phyloP scores from a whole-genome alignment of 2,888 invertebrate species.

The Polydrusus tereticollis region DNA sequence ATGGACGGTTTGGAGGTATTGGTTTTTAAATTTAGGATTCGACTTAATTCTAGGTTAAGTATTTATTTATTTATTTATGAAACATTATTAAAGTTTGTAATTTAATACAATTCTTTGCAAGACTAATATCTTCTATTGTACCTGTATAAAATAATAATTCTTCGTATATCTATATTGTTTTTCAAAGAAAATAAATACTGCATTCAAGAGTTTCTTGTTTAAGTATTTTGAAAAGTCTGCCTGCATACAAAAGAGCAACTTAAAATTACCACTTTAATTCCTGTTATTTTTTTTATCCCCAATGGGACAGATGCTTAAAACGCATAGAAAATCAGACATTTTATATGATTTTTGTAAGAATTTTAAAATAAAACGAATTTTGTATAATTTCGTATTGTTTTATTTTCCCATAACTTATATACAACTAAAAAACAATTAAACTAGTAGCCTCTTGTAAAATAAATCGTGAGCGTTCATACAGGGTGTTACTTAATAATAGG shows the following conservation, averaged over 20 bases:
- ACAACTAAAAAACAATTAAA: conserved; percentile 33
- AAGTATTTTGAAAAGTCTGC: no score
- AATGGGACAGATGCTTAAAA: no score
- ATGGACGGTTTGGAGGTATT: conserved; percentile 23
- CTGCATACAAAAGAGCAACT: no score
- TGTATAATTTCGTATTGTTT: conserved; percentile 7
- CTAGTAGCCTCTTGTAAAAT: conserved; percentile 36
- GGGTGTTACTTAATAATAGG: no score
- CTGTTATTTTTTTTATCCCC: no score
- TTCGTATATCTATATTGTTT: background rate
- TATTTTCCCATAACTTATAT: conserved; percentile 38
- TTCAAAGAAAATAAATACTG: conserved; percentile 9
- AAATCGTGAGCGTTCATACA: conserved; percentile 12
- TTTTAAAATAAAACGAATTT: conserved; percentile 15
- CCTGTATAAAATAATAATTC: conserved; percentile 14
- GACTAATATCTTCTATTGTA: conserved; percentile 20
- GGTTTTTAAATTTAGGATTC: conserved; percentile 1
- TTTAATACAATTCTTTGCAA: conserved; percentile 6
- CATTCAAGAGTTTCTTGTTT: no score
- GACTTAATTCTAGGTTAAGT: background rate
- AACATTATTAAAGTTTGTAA: background rate
- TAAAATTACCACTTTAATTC: no score
- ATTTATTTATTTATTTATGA: conserved; percentile 13
- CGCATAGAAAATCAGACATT: no score
- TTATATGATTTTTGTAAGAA: no score